Evolutionary conservation across 2,888 invertebrate genomes (phyloP).

Genomic region (Eilema caniola): DNA sequence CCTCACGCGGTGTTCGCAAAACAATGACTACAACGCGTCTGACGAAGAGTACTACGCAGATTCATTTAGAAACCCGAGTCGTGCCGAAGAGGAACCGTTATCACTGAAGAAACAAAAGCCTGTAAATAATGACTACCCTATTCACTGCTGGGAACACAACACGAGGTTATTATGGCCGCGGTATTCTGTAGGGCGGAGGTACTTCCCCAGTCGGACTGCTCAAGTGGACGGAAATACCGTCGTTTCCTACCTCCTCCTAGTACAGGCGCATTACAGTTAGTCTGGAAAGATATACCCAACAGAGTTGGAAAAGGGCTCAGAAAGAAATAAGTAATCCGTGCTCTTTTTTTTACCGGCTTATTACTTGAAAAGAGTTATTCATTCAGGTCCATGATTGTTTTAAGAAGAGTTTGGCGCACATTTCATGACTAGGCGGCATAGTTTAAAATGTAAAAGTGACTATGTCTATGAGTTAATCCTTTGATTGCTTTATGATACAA

Average conservation of each 20-base stretch:
- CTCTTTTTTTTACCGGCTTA: not conserved
- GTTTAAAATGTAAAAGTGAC: not conserved
- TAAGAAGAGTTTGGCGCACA: not conserved
- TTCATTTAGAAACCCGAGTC: conserved; percentile 79
- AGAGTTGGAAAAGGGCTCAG: too few species aligned
- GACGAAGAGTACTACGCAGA: conserved; percentile 82
- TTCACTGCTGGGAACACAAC: too few species aligned
- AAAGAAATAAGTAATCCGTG: not conserved
- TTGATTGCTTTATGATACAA: conserved; percentile 4
- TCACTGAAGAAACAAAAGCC: conserved; percentile 83
- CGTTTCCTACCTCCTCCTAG: too few species aligned
- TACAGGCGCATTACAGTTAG: too few species aligned
- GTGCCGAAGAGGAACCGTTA: conserved; percentile 77
- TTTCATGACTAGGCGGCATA: not conserved
- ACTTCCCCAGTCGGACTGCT: too few species aligned
- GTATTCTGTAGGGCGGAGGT: too few species aligned
- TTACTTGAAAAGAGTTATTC: not conserved
- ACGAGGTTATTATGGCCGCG: too few species aligned
- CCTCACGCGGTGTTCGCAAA: conserved; percentile 91
- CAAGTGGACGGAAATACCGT: too few species aligned
- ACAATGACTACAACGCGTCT: conserved; percentile 80
- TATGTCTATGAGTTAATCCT: not conserved
- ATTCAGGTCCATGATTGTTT: too few species aligned
- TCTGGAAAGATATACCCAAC: too few species aligned
- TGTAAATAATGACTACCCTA: conserved; percentile 76